phyloP scores from a whole-genome alignment of 1,140 invertebrate species.

The Hetaerina americana region DNA sequence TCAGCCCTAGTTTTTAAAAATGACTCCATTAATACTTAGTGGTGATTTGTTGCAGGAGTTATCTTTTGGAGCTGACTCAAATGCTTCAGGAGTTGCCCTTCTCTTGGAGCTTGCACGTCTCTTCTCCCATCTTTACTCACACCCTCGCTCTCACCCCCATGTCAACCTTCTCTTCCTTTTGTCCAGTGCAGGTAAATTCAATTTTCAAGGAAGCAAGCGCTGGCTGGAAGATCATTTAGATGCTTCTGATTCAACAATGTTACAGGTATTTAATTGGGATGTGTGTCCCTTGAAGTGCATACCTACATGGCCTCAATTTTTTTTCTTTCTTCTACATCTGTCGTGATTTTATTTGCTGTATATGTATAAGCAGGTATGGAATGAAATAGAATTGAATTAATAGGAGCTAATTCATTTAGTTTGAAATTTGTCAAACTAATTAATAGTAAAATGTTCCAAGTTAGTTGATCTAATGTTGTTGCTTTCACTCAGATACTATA shows the following conservation, averaged over 20 bases:
- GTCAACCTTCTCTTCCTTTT: conserved; percentile 84
- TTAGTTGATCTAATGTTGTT: too few species aligned
- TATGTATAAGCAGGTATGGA: too few species aligned
- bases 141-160: conserved; percentile 60
- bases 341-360: too few species aligned
- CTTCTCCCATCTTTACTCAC: conserved; percentile 83
- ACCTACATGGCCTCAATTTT: neutral
- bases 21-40: too few species aligned
- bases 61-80: conserved; percentile 78
- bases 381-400: neutral
- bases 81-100: conserved; percentile 82
- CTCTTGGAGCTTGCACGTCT: conserved; percentile 78
- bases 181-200: conserved; percentile 85
- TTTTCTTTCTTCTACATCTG: conserved; percentile 8
- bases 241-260: conserved; percentile 48
- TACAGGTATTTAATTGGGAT: conserved; percentile 44
- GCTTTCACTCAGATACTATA: too few species aligned
- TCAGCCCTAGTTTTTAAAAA: too few species aligned
- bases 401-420: too few species aligned
- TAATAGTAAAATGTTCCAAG: too few species aligned
- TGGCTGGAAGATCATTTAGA: conserved; percentile 92
- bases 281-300: neutral
- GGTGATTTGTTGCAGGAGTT: too few species aligned
- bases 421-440: too few species aligned
- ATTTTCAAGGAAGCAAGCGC: conserved; percentile 91